Base-by-base conservation (phyloP, 2,113 vertebrate genomes). In the Menidia beryllina region DNA sequence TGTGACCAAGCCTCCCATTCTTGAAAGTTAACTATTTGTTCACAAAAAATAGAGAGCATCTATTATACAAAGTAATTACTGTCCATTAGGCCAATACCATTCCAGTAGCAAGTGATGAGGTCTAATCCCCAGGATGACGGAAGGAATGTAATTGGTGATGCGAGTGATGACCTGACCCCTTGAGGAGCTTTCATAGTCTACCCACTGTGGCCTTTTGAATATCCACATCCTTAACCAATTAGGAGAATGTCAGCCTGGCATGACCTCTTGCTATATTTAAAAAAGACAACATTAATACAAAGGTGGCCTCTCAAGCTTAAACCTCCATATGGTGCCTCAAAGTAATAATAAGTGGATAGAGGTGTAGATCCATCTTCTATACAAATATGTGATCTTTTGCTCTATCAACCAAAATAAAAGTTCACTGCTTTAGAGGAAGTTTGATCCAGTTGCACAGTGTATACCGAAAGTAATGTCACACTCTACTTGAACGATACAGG, bases 221-320 rank as follows among this genome's bases (percentile, higher is more conserved):
- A 69, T 69, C 34, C 58, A 70, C 66, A 49, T 54, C 53, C 30
- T 52, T 23, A 69, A 70, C 69, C 82, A 91, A 91, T 92, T 90
- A 91, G 58, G 76, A 86, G 65, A 92, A 91, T 90, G 90, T 90
- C 89, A 91, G 49, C 67, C 36, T 74, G 75, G 23, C 14, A n/a
- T 23, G 51, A 83, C 79, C 72, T 78, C 69, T 86, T 26, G 13
- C 75, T 82, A 86, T 11, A 30, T 77, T 43, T 51, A 70, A 86
- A 77, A 88, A 88, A 67, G 76, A 76, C 53, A 72, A 67, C 63
- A 39, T 41, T 25, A 13, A 81, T 48, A 80, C 56, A 48, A 38
- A 69, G 81, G 83, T 73, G 77, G 81, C 75, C 57, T 76, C 52
- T 24, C 0, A 52, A 62, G 75, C 47, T 69, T 24, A 65, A 58